These are phyloP conservation scores for Regulus satrapa DNA, from an alignment of 2,113 vertebrate species.

Conservation along the genomic window DNA sequence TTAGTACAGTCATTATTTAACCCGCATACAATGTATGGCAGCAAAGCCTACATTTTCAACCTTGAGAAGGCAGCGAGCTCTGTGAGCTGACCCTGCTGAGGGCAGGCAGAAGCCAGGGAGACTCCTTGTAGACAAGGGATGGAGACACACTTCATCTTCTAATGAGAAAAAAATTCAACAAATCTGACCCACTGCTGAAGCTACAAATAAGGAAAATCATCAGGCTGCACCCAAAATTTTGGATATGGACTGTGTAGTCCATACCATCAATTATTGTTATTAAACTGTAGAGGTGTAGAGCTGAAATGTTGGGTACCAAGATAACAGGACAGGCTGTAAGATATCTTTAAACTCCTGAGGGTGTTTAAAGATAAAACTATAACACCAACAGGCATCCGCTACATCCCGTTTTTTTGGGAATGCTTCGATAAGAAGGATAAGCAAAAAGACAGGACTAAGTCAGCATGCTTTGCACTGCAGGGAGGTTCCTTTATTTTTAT, in stretches of 20 bases:
- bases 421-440: not conserved
- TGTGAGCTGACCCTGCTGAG: not conserved
- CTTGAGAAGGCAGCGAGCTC: not conserved
- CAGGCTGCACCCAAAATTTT: not conserved
- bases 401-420: not conserved
- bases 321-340: not conserved
- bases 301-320: too few species aligned
- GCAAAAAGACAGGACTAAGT: not conserved
- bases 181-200: not conserved
- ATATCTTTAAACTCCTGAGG: not conserved
- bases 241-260: not conserved
- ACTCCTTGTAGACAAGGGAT: not conserved
- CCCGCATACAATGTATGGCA: not conserved
- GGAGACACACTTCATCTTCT: not conserved
- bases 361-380: not conserved
- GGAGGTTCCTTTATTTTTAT: not conserved
- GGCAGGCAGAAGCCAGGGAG: constrained; percentile 15
- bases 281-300: too few species aligned
- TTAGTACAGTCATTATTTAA: constrained; percentile 46
- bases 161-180: not conserved
- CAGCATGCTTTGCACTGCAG: not conserved
- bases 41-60: constrained; percentile 27
- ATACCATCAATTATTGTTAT: too few species aligned
- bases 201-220: not conserved
- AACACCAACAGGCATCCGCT: not conserved